phyloP scores from a whole-genome alignment of 2,113 vertebrate species.

The Oriolus oriolus region DNA sequence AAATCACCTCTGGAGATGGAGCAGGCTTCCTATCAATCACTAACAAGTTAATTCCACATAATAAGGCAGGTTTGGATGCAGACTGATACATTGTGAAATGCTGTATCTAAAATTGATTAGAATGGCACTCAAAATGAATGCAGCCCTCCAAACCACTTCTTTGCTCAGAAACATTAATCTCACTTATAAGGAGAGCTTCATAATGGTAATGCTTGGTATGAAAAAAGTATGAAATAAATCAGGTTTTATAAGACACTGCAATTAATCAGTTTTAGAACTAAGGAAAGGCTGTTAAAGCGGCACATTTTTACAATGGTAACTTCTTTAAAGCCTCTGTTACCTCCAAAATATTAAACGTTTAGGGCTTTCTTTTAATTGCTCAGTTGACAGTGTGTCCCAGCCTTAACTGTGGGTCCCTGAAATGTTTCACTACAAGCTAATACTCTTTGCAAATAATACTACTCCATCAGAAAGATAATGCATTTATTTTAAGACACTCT shows the following conservation, averaged over 20 bases:
- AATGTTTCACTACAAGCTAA: not conserved
- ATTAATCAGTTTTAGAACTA: conserved; percentile 75
- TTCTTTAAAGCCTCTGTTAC: conserved; percentile 10
- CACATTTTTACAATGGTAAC: not conserved
- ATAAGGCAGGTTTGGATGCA: conserved; percentile 78
- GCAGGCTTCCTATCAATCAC: conserved; percentile 81
- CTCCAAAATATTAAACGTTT: not conserved
- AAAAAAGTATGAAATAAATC: conserved; percentile 82
- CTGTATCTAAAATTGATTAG: conserved; percentile 81
- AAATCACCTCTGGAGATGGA: conserved; percentile 75
- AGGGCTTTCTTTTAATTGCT: not conserved
- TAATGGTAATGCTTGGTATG: conserved; percentile 77
- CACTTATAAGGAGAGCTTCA: conserved; percentile 78
- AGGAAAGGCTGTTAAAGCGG: not conserved
- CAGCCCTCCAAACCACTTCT: conserved; percentile 77
- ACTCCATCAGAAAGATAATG: not conserved
- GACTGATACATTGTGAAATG: conserved; percentile 75
- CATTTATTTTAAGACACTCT: not conserved
- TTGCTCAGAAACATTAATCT: conserved; percentile 80
- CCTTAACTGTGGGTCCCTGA: not conserved
- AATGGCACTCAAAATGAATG: conserved; percentile 79
- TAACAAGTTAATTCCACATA: conserved; percentile 80
- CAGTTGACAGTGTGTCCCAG: not conserved
- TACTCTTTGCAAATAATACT: not conserved
- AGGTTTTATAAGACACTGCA: conserved; percentile 76